These are phyloP conservation scores for Conops quadrifasciatus DNA, from an alignment of 2,888 invertebrate species.

Conservation along the genomic window DNA sequence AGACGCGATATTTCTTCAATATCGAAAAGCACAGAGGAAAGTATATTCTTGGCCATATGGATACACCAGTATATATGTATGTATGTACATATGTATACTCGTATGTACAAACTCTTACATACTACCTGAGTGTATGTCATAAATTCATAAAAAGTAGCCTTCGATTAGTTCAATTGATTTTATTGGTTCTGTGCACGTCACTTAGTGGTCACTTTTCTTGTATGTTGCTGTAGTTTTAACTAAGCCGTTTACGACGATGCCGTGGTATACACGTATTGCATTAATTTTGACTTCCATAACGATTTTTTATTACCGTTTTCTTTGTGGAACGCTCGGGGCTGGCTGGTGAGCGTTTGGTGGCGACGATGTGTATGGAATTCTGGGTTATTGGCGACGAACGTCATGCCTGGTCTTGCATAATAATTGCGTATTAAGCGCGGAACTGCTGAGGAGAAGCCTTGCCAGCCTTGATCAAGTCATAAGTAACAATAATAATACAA, in stretches of 20 bases:
- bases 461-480: neutral
- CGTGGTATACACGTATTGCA: neutral
- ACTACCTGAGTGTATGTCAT: neutral
- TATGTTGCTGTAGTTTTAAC: neutral
- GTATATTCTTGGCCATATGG: neutral
- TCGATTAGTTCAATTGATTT: neutral
- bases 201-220: neutral
- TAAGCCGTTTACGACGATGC: neutral
- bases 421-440: constrained; percentile 6
- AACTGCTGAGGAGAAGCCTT: neutral
- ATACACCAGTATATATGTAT: neutral
- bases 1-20: constrained; percentile 42
- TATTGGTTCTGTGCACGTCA: neutral
- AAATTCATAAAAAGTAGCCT: neutral
- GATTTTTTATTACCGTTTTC: neutral
- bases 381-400: constrained; percentile 34
- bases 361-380: constrained; percentile 33
- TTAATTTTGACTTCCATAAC: constrained; percentile 15
- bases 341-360: neutral
- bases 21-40: neutral
- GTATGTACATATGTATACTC: neutral
- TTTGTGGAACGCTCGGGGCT: neutral
- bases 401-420: constrained; percentile 29
- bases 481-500: no score
- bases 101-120: neutral